Evolutionary conservation across 2,113 vertebrate species (phyloP), one percentile per base, ranked within the genome.

Genomic region (Gobio gobio): DNA sequence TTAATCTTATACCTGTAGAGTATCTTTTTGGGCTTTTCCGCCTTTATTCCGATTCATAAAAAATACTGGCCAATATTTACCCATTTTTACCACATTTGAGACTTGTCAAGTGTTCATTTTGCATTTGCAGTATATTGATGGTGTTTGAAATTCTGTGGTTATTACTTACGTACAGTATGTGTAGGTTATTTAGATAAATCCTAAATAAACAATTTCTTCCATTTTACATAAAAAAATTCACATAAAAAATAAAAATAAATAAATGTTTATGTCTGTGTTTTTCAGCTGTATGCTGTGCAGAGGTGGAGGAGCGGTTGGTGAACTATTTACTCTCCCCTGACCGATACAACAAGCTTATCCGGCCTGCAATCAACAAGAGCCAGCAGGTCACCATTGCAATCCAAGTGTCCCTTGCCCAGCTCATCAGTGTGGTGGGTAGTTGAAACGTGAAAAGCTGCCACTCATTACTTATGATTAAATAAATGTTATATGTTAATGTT

Each of bases 341-440:
- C 13, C 93, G 93, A 51, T 95, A 95, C 90, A 95, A 95, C 91
- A 95, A 95, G 87, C 93, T 95, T 82, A 95, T 95, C 89, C 87
- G 94, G 82, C 95, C 94, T 0, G 94, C 95, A 13, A 90, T 95
- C 59, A 95, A 95, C 92, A 95, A 93, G 89, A 95, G 93, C 86
- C 94, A 95, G 87, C 93, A 94, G 87, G 95, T 95, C 89, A 94
- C 94, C 84, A 94, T 95, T 73, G 92, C 93, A 82, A 95, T 95
- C 85, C 94, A 94, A 86, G 94, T 95, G 88, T 95, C 95, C 72
- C 91, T 95, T 3, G 93, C 94, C 13, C 94, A 95, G 92, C 93
- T 95, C 82, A 95, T 95, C 88, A 95, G 94, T 13, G 94, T 95
- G 94, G 95, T 95, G 77, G 92, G 93, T 77, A 82, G 2, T 10